phyloP scores from a whole-genome alignment of 2,888 invertebrate species.

The Dicycla oo region DNA sequence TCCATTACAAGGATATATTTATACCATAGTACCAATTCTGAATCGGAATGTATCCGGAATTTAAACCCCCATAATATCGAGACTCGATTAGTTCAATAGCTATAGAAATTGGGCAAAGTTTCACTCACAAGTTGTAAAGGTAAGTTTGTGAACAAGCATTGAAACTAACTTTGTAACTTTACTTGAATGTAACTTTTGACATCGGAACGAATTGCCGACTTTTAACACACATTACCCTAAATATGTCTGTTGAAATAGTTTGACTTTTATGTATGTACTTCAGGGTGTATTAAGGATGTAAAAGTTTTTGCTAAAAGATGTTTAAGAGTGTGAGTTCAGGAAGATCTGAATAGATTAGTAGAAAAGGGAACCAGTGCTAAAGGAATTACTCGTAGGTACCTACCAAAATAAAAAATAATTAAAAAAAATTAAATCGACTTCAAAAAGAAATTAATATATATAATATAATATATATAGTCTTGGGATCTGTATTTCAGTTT shows the following conservation, averaged over 20 bases:
- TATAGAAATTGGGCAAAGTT: constrained; percentile 32
- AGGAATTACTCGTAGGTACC: too few species aligned
- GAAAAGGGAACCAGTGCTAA: not conserved
- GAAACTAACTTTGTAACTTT: constrained; percentile 40
- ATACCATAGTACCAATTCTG: not conserved
- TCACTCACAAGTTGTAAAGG: constrained; percentile 29
- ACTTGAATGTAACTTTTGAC: constrained; percentile 41
- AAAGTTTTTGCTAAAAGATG: not conserved
- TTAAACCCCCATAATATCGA: constrained; percentile 20
- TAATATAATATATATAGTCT: too few species aligned
- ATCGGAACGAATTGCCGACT: constrained; percentile 39
- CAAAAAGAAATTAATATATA: too few species aligned
- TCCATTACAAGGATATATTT: not conserved
- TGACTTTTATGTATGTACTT: not conserved
- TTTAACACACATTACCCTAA: constrained; percentile 23
- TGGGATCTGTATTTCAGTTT: too few species aligned
- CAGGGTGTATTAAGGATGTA: not conserved
- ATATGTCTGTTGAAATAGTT: constrained; percentile 32
- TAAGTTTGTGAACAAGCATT: constrained; percentile 39
- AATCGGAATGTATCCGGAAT: constrained; percentile 7
- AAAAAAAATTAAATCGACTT: too few species aligned
- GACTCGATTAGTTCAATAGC: constrained; percentile 41
- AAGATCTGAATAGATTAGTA: not conserved
- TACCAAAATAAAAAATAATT: too few species aligned
- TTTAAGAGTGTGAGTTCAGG: not conserved